phyloP scores from a whole-genome alignment of 2,797 vertebrate genomes.

The Malurus leucopterus region DNA sequence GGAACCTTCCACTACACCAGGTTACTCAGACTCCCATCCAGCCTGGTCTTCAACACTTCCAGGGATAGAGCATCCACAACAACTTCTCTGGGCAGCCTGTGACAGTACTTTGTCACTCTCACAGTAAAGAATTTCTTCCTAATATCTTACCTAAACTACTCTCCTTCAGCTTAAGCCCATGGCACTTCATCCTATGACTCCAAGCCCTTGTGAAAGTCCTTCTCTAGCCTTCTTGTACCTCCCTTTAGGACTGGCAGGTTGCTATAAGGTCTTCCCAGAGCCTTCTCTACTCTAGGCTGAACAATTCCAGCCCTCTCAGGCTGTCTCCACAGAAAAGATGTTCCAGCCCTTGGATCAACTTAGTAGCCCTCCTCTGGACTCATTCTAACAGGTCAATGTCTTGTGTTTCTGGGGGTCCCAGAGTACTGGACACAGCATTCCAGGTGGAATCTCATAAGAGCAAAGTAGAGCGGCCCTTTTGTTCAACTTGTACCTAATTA shows the following conservation, averaged over 20 bases:
- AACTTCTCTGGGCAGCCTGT: background rate
- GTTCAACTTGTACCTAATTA: background rate
- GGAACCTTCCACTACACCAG: background rate
- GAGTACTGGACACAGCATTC: background rate
- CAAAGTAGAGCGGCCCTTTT: background rate
- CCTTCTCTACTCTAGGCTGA: background rate
- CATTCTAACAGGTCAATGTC: background rate
- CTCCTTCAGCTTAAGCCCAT: background rate
- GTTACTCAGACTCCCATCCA: background rate
- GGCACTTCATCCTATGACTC: background rate
- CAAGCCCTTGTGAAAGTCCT: background rate
- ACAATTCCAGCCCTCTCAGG: background rate
- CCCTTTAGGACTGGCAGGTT: background rate
- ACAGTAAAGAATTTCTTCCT: background rate
- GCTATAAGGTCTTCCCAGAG: background rate
- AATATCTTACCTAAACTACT: background rate
- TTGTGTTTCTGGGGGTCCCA: background rate
- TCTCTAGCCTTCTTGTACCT: background rate
- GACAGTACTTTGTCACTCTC: background rate
- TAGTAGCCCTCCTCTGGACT: background rate
- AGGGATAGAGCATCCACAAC: background rate
- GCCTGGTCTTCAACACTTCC: background rate
- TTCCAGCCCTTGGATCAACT: background rate
- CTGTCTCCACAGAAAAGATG: background rate
- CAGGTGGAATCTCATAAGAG: background rate